Conservation (phyloP, 1,140 invertebrate genomes). For the Drosophila dunni region DNA sequence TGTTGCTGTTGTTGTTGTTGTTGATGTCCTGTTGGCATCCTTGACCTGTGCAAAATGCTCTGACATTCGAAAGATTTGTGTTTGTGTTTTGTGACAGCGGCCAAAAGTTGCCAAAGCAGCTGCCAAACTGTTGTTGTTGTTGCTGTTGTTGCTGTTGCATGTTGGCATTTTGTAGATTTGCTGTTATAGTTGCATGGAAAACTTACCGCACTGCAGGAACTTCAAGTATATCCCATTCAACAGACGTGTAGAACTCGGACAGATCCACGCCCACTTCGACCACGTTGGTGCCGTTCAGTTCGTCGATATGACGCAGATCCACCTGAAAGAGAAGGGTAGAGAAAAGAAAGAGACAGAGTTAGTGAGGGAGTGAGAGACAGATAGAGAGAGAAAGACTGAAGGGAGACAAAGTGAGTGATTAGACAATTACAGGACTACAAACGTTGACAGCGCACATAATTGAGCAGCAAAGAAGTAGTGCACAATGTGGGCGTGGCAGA, state of each 20-base stretch:
- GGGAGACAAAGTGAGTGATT: conserved; percentile 43
- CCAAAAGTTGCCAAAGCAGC: conserved; percentile 73
- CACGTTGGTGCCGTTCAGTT: conserved; percentile 91
- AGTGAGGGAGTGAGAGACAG: conserved; percentile 8
- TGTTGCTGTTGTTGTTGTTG: conserved; percentile 10
- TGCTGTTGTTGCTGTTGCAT: conserved; percentile 18
- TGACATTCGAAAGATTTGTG: conserved; percentile 70
- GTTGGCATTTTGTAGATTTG: conserved; percentile 6
- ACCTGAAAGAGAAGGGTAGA: conserved; percentile 87
- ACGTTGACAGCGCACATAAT: conserved; percentile 58
- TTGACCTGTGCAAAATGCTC: conserved; percentile 63
- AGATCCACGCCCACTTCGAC: conserved; percentile 96
- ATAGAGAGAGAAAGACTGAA: neutral
- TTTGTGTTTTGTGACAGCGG: conserved; percentile 78
- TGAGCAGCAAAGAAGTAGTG: conserved; percentile 30
- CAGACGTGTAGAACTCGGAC: conserved; percentile 97
- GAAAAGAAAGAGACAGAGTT: neutral
- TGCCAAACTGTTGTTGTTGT: conserved; percentile 54
- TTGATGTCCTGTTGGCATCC: conserved; percentile 50
- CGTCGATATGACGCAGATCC: conserved; percentile 94
- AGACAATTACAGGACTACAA: conserved; percentile 58
- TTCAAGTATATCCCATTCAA: conserved; percentile 99
- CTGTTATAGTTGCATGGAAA: conserved; percentile 13
- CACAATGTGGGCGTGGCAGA: neutral
- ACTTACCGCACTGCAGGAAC: conserved; percentile 95